Evolutionary conservation across 1,140 invertebrate genomes (phyloP), one percentile per base, ranked within the genome.

Genomic region (Brachionus koreanus): DNA sequence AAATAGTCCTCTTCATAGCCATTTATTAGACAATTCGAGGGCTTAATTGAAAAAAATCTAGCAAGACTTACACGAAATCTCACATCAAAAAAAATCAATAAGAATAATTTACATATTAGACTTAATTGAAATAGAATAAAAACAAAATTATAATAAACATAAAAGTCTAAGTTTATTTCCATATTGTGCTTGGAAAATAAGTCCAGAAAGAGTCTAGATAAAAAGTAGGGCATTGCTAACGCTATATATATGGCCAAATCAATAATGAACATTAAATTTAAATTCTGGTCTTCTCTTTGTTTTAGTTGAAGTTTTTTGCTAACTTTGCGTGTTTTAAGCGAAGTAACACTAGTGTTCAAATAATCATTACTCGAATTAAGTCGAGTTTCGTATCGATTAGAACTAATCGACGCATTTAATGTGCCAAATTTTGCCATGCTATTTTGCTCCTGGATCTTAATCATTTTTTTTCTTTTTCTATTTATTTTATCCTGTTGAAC

Each of bases 131-230:
- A 79, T 16, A 57, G 57, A 10, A 65, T n/a, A 25, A 79, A 42
- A 37, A 43, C 9, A 12, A 79, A 19, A 23, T 29, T n/a, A 23
- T 79, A 79, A 25, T 29, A 37, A 1, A 42, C 19, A 65, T 33
- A 79, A 79, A 79, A 79, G 33, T 79, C 76, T 13, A 79, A 43
- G 33, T 65, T 79, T 39, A 79, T 63, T 61, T 65, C 35, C 10
- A 52, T 37, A 9, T 42, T 19, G 9, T 79, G 46, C 25, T 79
- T 79, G n/a, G 35, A 42, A 43, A 61, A 79, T 13, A 79, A 35
- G 35, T 65, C 61, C 6, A 79, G 49, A 42, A 57, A 12, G 35
- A 79, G 76, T 19, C 76, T 35, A 13, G 39, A 19, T 25, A 79
- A 43, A 79, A 35, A 29, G 25, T 79, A 79, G 4, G 76, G 76